Percentiles rank a stretch among this genome's conserved stretches.
Evolutionary conservation across 2,888 invertebrate genomes (phyloP).

Genomic region (Scaptomyza cyrtandrae): DNA sequence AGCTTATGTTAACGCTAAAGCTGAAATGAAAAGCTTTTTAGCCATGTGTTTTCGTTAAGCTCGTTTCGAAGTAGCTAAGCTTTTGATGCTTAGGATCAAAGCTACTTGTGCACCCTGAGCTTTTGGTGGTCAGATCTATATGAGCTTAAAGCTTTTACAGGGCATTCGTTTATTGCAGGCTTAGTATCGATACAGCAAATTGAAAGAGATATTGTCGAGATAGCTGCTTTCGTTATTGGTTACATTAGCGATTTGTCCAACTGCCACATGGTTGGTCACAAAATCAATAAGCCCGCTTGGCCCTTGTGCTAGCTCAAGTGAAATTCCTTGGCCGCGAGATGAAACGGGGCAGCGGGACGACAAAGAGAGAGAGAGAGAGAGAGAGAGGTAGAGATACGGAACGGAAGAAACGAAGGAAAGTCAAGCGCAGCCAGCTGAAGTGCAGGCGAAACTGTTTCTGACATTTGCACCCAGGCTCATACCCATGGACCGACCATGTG

Average conservation of each 20-base stretch:
- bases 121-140: too few relatives aligned
- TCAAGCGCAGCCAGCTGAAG: conserved; percentile 64
- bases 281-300: conserved; percentile 44
- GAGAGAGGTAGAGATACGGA: neutral
- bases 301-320: conserved; percentile 9
- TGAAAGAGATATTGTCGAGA: neutral
- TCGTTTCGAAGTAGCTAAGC: too few relatives aligned
- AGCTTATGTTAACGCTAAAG: too few relatives aligned
- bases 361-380: neutral
- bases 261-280: conserved; percentile 3
- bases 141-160: neutral
- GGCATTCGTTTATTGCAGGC: neutral
- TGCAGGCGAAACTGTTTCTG: conserved; percentile 70
- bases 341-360: conserved; percentile 26
- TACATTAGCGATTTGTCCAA: conserved; percentile 3
- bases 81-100: too few relatives aligned
- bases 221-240: conserved; percentile 2
- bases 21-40: too few relatives aligned
- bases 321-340: conserved; percentile 44
- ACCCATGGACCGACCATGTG: conserved; percentile 8
- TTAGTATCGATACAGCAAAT: neutral
- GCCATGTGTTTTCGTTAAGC: too few relatives aligned
- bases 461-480: conserved; percentile 55
- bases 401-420: conserved; percentile 37
- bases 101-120: too few relatives aligned